A percentile compares a stretch with the other conserved stretches of the same genome.
phyloP scores from a whole-genome alignment of 2,888 invertebrate genomes.

The Ophioninae sp. region DNA sequence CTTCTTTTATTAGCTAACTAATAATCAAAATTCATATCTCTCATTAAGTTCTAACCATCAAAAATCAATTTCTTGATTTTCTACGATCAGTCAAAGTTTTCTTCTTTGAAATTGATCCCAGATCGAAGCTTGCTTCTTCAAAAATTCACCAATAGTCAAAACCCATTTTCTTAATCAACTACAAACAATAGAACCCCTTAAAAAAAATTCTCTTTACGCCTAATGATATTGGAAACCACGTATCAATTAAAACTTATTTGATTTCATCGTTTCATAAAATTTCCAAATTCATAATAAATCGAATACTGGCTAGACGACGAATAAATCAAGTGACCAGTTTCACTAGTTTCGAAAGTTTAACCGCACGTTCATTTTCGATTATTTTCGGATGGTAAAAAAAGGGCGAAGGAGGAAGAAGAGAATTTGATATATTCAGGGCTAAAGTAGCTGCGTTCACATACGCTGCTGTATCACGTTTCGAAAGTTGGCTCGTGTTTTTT shows the following conservation, averaged over 20 bases:
- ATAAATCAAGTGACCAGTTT: neutral
- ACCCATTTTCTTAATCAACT: no score
- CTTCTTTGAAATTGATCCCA: neutral
- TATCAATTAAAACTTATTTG: neutral
- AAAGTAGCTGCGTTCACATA: conserved; percentile 13
- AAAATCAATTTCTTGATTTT: neutral
- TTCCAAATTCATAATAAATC: neutral
- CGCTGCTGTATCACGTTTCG: conserved; percentile 51
- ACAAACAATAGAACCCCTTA: no score
- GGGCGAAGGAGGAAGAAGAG: neutral
- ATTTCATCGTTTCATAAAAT: neutral
- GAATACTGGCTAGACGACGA: no score
- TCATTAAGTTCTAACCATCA: neutral
- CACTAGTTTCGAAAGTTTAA: neutral
- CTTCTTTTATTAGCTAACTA: neutral
- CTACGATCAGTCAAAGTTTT: neutral
- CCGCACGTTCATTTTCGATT: neutral
- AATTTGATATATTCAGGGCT: conserved; percentile 32
- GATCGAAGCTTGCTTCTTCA: neutral
- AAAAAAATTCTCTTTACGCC: neutral
- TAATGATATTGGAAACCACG: neutral
- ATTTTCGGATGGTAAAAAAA: conserved; percentile 3
- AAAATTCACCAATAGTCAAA: neutral
- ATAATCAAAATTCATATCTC: neutral
- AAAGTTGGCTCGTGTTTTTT: conserved; percentile 29